A percentile compares a stretch with the other conserved stretches of the same genome.
Conservation (phyloP, 2,797 vertebrate species). For the Muscicapa comitata region DNA sequence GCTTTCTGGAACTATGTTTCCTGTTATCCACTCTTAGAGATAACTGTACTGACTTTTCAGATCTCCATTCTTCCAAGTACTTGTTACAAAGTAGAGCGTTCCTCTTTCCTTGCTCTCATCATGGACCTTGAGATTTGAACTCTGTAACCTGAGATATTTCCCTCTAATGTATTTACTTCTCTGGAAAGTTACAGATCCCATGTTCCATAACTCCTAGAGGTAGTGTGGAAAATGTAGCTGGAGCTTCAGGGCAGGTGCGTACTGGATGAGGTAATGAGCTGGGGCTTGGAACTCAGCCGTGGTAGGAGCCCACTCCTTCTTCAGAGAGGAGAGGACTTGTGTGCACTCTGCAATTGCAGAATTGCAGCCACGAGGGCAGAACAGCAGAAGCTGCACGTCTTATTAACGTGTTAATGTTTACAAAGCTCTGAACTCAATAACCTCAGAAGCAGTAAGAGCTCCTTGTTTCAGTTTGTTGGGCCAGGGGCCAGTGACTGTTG, state of each 20-base stretch:
- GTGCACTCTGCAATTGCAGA: not conserved
- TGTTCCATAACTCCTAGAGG: not conserved
- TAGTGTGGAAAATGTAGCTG: slow-evolving; percentile 38
- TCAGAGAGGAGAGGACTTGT: not conserved
- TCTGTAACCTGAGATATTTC: slow-evolving; percentile 3
- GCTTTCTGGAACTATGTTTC: not conserved
- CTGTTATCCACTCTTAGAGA: not conserved
- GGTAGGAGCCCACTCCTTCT: not conserved
- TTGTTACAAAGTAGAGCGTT: not conserved
- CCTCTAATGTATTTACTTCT: not conserved
- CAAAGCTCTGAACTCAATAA: slow-evolving; percentile 1
- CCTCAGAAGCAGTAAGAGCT: not conserved
- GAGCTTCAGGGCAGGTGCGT: not conserved
- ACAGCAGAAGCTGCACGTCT: not conserved
- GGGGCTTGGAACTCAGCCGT: not conserved
- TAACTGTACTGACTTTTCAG: not conserved
- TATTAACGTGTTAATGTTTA: slow-evolving; percentile 27
- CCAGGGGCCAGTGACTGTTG: not conserved
- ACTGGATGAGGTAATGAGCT: not conserved
- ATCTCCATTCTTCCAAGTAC: not conserved
- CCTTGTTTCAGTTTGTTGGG: not conserved
- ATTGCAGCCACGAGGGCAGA: not conserved
- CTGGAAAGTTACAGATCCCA: not conserved
- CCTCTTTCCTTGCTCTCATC: not conserved
- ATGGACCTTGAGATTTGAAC: not conserved